phyloP scores from a whole-genome alignment of 2,888 invertebrate genomes.

The Cataglyphis cursor region DNA sequence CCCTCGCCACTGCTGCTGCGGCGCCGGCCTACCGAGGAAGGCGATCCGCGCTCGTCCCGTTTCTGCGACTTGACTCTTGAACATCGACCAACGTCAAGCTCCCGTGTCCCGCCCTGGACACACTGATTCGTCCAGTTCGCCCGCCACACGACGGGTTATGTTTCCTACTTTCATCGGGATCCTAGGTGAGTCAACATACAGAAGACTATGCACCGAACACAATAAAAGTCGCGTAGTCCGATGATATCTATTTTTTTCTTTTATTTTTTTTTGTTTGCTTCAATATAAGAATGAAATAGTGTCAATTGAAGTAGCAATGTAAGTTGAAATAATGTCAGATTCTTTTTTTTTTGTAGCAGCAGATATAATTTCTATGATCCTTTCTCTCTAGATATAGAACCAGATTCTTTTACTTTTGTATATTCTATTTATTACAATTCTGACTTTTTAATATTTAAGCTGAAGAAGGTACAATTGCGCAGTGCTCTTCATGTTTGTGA shows the following conservation, averaged over 20 bases:
- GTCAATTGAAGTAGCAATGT: neutral
- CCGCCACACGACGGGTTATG: slow-evolving; percentile 88
- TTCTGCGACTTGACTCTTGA: neutral
- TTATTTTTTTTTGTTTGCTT: slow-evolving; percentile 25
- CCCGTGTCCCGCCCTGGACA: slow-evolving; percentile 69
- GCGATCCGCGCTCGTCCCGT: slow-evolving; percentile 9
- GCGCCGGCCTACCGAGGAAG: slow-evolving; percentile 49
- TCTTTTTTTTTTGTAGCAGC: neutral
- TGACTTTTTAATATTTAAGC: neutral
- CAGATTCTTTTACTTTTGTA: neutral
- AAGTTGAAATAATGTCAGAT: neutral
- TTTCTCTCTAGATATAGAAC: neutral
- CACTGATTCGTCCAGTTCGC: slow-evolving; percentile 74
- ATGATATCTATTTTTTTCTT: slow-evolving; percentile 60
- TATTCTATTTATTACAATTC: neutral
- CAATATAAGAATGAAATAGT: neutral
- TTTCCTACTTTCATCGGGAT: slow-evolving; percentile 92
- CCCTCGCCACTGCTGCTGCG: neutral
- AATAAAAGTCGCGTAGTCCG: neutral
- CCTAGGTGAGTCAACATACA: slow-evolving; percentile 89
- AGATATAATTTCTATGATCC: neutral
- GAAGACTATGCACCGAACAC: neutral
- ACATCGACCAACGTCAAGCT: slow-evolving; percentile 57
- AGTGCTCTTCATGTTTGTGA: neutral
- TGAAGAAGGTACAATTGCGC: neutral